A percentile compares a stretch with the other conserved stretches of the same genome.
Conservation (phyloP, 1,140 invertebrate species). For the Mactra quadrangularis region DNA sequence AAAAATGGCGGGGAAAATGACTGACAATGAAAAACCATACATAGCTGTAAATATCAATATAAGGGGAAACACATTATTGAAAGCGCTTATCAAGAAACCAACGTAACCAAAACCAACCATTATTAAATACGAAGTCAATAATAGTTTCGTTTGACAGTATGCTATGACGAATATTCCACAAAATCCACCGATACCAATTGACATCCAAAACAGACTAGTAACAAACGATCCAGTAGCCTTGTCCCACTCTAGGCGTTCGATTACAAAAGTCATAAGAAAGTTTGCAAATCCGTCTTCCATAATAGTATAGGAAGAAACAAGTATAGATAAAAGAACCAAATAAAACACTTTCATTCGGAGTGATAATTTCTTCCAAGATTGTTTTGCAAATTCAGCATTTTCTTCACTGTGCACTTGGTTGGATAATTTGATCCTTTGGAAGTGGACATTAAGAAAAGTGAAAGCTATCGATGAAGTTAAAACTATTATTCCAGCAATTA, state of each 20-base stretch:
- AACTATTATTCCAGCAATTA: slow-evolving; percentile 1
- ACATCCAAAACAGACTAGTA: slow-evolving; percentile 28
- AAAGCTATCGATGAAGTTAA: not conserved
- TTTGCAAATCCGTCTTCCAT: slow-evolving; percentile 40
- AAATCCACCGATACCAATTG: slow-evolving; percentile 44
- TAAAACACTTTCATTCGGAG: not conserved
- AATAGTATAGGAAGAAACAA: slow-evolving; percentile 1
- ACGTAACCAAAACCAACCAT: slow-evolving; percentile 3
- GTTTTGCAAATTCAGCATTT: not conserved
- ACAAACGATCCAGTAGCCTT: slow-evolving; percentile 26
- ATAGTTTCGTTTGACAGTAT: not conserved
- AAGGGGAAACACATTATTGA: not conserved
- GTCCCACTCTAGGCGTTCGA: no score
- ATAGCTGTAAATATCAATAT: slow-evolving; percentile 35
- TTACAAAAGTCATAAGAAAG: slow-evolving; percentile 46
- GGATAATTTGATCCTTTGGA: not conserved
- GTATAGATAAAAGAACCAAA: not conserved
- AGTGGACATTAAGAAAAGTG: no score
- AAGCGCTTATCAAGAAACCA: not conserved
- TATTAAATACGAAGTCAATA: no score
- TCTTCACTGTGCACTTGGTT: not conserved
- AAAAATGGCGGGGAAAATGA: no score
- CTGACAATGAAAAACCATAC: no score
- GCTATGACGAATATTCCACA: slow-evolving; percentile 27
- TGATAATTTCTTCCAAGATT: not conserved